Evolutionary conservation across 1,140 invertebrate genomes (phyloP), one percentile per base, ranked within the genome.

Genomic region (Cyclina sinensis): DNA sequence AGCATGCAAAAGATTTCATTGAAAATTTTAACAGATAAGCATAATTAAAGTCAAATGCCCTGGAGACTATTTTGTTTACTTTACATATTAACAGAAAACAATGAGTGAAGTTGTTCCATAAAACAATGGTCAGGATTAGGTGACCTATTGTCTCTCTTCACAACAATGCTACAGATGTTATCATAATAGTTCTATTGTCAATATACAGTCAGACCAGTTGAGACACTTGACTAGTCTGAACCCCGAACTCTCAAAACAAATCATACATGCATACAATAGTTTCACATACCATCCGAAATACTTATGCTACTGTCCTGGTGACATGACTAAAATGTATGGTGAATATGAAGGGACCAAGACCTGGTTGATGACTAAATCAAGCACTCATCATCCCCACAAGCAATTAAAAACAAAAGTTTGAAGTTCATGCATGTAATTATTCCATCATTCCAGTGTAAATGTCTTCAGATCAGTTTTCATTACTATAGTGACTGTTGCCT

Each of bases 1-100:
- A 54, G 46, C 76, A 79, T 79, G 54, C 46, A 27, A 57, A 70
- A 32, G 65, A 32, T 39, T 70, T 70, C 65, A 70, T 70, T 70
- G 32, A 70, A 70, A 14, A 70, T 70, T 70, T 70, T 37, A 70
- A 21, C 21, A 32, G 65, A 70, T 70, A 70, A 35, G 35, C 21
- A 70, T 70, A 70, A 35, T 37, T 70, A 35, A 70, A 37, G 65
- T 70, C n/a, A n/a, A 37, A 70, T 70, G 65, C 65, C 65, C 37
- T 11, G 35, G 65, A 70, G 65, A 70, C 11, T 0, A 37, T 37
- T 70, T 70, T 70, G 65, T 70, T 70, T 37, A 70, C 21, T 70
- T 39, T 37, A 70, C 35, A 11, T 70, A 39, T n/a, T 70, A 70
- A 70, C 21, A 11, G 32, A 18, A 70, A 70, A 65, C 65, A 70